Percentiles rank a stretch among this genome's conserved stretches.
These are phyloP conservation scores for Chloroceryle amazona DNA, from an alignment of 2,797 vertebrate species.

Conservation along the genomic window DNA sequence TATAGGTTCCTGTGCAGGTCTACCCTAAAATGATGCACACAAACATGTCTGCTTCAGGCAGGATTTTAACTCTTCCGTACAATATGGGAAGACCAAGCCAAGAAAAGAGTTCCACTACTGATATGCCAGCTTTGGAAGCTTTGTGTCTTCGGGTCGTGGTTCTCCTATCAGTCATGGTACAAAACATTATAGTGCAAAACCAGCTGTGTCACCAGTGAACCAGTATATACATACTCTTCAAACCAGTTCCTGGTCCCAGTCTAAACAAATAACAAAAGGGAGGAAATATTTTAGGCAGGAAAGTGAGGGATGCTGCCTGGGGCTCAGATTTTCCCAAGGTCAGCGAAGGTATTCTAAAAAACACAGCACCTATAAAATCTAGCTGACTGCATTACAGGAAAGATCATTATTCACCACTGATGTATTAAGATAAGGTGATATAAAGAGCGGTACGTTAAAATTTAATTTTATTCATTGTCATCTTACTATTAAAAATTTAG, in stretches of 20 bases:
- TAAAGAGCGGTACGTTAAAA: constrained; percentile 2
- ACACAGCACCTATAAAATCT: rapidly evolving
- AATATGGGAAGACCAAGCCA: not conserved
- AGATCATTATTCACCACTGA: not conserved
- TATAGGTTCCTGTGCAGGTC: not conserved
- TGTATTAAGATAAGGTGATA: not conserved
- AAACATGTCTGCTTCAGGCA: not conserved
- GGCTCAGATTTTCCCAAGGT: not conserved
- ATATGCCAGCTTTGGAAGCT: not conserved
- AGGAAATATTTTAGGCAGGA: not conserved
- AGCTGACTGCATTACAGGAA: not conserved
- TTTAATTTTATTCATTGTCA: constrained; percentile 59
- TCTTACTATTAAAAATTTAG: constrained; percentile 60
- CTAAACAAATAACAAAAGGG: not conserved
- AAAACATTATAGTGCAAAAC: rapidly evolving
- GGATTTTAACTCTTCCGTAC: not conserved
- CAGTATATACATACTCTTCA: rapidly evolving
- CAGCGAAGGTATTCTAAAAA: not conserved
- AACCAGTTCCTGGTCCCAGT: not conserved
- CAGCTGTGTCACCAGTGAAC: rapidly evolving
- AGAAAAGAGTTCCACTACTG: rapidly evolving
- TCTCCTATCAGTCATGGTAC: not conserved
- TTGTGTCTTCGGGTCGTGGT: not conserved
- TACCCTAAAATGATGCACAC: not conserved
- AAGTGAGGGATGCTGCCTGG: not conserved